These are phyloP conservation scores for Microtus oregoni DNA, from an alignment of 2,113 vertebrate species.

Conservation along the genomic window DNA sequence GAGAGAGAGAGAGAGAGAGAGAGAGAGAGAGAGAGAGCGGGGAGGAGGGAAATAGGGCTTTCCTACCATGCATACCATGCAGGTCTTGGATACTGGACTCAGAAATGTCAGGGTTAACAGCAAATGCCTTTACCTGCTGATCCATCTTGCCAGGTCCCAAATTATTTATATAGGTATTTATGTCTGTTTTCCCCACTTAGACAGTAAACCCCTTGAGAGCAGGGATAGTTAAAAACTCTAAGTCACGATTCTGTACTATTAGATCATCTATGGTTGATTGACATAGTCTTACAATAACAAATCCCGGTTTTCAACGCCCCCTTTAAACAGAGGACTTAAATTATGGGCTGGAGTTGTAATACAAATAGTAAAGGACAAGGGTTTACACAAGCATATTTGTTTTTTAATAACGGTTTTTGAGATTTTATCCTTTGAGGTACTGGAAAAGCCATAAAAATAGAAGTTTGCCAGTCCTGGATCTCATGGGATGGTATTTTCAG, in stretches of 20 bases:
- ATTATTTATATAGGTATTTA: background rate
- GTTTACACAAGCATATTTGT: slow-evolving; percentile 44
- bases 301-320: background rate
- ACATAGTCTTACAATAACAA: slow-evolving; percentile 16
- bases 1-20: no score
- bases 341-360: slow-evolving; percentile 55
- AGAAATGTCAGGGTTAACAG: background rate
- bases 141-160: background rate
- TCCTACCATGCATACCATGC: background rate
- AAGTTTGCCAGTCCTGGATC: slow-evolving; percentile 50
- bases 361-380: background rate
- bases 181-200: background rate
- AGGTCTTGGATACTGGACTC: background rate
- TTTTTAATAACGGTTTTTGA: slow-evolving; percentile 59
- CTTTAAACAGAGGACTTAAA: slow-evolving; percentile 14
- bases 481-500: background rate
- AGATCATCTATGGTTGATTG: background rate
- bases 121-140: background rate
- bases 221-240: slow-evolving; percentile 22
- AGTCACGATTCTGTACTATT: slow-evolving; percentile 41
- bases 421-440: slow-evolving; percentile 51
- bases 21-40: no score
- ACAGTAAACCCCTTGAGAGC: background rate
- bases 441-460: slow-evolving; percentile 42
- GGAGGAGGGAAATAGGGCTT: no score